Base-by-base conservation (phyloP, 2,113 vertebrate genomes). In the Zapus hudsonius region DNA sequence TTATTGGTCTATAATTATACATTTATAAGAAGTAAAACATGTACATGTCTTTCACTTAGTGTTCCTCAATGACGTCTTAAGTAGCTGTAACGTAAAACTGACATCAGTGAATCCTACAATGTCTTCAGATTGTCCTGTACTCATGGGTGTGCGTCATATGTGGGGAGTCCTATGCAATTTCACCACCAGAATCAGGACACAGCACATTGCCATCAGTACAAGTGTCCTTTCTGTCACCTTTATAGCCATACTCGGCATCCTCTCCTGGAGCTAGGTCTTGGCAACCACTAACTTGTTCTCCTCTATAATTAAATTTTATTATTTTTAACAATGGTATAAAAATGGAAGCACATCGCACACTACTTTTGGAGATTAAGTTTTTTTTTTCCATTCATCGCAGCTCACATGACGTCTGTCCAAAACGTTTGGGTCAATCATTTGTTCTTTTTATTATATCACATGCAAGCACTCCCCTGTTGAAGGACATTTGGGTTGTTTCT, bases 361-460 rank as follows among this genome's bases (percentile, higher is more conserved):
- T 73, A 78, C 40, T 47, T 85, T 89, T 81, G 42, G 79, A 91
- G 63, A 91, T 72, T 81, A n/a, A 47, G 47, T 47, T 47, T 47
- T 47, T 12, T n/a, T n/a, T 93, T 89, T 57, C 13, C 20, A 66
- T 13, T 12, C 11, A 66, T 29, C 52, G 40, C 36, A 78, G 64
- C 47, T 90, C 74, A n/a, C 61, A 70, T 70, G 27, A 25, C 73
- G 64, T 57, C 27, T 2, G 20, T 76, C 38, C 33, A 85, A 22
- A 20, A 67, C 12, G 47, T 47, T 47, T 12, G 12, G 7, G 12
- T 47, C 12, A 47, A 12, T 47, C 12, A 12, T 47, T 12, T 80
- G 25, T 61, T 72, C 22, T 25, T 83, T 91, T 91, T 13, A 38
- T 89, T 79, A 11, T 55, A 47, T n/a, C 63, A 38, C 27, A 61